A percentile compares a stretch with the other conserved stretches of the same genome.
These are phyloP conservation scores for Hydriomena furcata DNA, from an alignment of 2,888 invertebrate species.

Conservation along the genomic window DNA sequence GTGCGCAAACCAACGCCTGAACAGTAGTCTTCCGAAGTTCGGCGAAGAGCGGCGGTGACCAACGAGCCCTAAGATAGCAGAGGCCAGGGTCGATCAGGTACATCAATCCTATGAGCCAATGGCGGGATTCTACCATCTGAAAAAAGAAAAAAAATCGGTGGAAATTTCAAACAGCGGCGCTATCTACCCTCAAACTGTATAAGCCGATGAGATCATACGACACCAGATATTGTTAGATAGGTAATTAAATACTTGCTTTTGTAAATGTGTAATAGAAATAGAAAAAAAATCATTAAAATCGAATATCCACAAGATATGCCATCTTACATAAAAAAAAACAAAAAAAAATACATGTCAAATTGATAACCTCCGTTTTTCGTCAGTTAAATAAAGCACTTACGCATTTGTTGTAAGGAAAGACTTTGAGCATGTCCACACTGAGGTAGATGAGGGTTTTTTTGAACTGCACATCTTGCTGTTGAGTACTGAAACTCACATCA, in stretches of 20 bases:
- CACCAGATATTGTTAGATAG: too few species aligned
- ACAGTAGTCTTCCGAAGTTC: conserved; percentile 62
- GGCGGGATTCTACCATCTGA: conserved; percentile 58
- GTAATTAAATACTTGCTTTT: too few species aligned
- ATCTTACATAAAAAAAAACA: too few species aligned
- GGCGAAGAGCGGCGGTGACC: conserved; percentile 59
- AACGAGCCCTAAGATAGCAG: conserved; percentile 49
- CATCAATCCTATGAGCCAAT: conserved; percentile 68
- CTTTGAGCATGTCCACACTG: conserved; percentile 57
- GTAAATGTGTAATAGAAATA: too few species aligned
- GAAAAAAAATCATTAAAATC: too few species aligned
- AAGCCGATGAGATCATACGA: too few species aligned
- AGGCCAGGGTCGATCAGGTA: conserved; percentile 68
- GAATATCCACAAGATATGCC: too few species aligned
- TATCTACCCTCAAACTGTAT: too few species aligned
- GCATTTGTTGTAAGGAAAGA: conserved; percentile 53
- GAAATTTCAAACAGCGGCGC: background rate
- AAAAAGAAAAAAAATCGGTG: conserved; percentile 29
- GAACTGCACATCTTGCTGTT: conserved; percentile 60
- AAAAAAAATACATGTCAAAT: too few species aligned
- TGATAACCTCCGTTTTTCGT: too few species aligned
- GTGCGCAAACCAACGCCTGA: conserved; percentile 58
- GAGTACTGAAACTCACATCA: conserved; percentile 53
- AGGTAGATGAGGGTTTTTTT: conserved; percentile 63
- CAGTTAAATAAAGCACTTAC: too few species aligned